phyloP scores from a whole-genome alignment of 2,797 vertebrate species.

The Poeciliopsis infans region DNA sequence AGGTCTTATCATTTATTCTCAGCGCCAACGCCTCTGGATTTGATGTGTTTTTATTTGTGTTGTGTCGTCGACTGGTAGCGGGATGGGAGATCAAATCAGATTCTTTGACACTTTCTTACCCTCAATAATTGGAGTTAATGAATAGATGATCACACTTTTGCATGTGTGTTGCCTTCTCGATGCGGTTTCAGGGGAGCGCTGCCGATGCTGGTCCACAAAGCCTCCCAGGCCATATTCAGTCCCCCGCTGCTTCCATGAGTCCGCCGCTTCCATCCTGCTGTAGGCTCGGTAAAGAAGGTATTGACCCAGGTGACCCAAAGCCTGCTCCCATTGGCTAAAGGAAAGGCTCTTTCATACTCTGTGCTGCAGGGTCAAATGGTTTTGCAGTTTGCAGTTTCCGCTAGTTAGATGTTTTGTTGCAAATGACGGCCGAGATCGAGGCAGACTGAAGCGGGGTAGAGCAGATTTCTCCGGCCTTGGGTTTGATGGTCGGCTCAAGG shows the following conservation, averaged over 20 bases:
- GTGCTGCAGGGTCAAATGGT: conserved; percentile 78
- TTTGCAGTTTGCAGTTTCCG: conserved; percentile 77
- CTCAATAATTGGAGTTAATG: conserved; percentile 71
- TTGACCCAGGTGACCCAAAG: conserved; percentile 68
- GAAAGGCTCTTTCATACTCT: conserved; percentile 49
- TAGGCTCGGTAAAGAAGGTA: conserved; percentile 71
- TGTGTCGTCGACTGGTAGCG: conserved; percentile 16
- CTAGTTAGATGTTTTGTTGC: conserved; percentile 71
- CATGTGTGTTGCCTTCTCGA: conserved; percentile 50
- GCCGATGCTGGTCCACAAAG: conserved; percentile 45
- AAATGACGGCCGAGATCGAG: conserved; percentile 63
- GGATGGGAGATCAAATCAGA: conserved; percentile 33
- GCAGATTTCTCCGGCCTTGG: conserved; percentile 17
- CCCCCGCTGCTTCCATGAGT: conserved; percentile 54
- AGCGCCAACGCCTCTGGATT: conserved; percentile 54
- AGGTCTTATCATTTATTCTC: conserved; percentile 77
- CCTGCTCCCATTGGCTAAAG: conserved; percentile 60
- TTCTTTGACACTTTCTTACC: conserved; percentile 40
- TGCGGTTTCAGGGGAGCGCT: conserved; percentile 26
- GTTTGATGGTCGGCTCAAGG: neutral
- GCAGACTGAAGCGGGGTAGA: conserved; percentile 41
- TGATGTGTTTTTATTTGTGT: conserved; percentile 21
- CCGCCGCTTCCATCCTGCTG: conserved; percentile 61
- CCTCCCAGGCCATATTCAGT: conserved; percentile 65
- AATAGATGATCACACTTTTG: conserved; percentile 59